These are phyloP conservation scores for Tetragonula clypearis DNA, from an alignment of 1,140 invertebrate species.

Conservation along the genomic window DNA sequence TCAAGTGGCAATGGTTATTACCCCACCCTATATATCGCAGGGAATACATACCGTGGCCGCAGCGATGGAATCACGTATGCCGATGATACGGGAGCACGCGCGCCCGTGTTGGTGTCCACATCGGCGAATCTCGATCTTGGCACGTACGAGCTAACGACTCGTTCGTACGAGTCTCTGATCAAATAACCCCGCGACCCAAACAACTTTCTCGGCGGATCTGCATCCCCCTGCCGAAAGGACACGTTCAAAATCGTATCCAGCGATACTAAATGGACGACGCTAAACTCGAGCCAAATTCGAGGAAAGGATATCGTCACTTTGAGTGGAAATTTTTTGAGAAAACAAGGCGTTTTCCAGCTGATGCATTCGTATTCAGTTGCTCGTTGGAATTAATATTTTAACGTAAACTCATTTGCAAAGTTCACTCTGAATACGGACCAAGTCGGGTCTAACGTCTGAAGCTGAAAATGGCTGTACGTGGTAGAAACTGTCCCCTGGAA, in stretches of 20 bases:
- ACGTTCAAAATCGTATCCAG: neutral
- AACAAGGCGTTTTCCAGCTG: no score
- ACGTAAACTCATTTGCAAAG: neutral
- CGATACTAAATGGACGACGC: no score
- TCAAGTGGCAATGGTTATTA: slow-evolving; percentile 50
- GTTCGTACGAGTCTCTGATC: slow-evolving; percentile 64
- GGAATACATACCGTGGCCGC: slow-evolving; percentile 36
- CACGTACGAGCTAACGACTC: slow-evolving; percentile 67
- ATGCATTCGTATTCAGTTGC: no score
- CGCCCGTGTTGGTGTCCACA: slow-evolving; percentile 38
- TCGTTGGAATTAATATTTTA: neutral
- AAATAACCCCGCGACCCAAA: slow-evolving; percentile 58
- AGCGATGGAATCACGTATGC: slow-evolving; percentile 43
- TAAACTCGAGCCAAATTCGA: no score
- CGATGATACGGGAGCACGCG: slow-evolving; percentile 41
- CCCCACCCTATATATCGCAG: slow-evolving; percentile 53
- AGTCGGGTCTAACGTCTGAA: slow-evolving; percentile 31
- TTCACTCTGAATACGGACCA: neutral
- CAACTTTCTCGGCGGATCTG: slow-evolving; percentile 57
- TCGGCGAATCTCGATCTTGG: slow-evolving; percentile 51
- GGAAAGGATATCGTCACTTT: neutral
- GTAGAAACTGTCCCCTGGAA: slow-evolving; percentile 56
- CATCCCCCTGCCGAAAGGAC: slow-evolving; percentile 47
- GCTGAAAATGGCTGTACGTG: slow-evolving; percentile 53
- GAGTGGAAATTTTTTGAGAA: no score